Percentiles rank a stretch among this genome's conserved stretches.
Evolutionary conservation across 1,140 invertebrate species (phyloP).

Genomic region (Drosophila varians): DNA sequence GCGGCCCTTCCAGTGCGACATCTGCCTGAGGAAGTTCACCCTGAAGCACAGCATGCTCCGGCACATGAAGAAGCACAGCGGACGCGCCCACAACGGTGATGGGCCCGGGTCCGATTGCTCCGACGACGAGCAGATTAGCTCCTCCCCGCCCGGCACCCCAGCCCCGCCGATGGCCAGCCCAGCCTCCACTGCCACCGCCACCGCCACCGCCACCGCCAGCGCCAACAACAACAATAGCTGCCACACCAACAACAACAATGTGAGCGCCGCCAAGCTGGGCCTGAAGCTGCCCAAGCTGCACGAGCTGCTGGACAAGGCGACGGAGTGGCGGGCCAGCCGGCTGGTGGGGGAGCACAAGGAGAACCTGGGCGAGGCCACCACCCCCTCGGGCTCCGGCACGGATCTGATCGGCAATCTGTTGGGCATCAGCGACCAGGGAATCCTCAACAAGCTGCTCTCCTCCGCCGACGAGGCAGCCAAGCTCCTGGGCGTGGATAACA

Average conservation of each 20-base stretch:
- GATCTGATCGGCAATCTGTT: slow-evolving; percentile 95
- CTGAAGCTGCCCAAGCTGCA: slow-evolving; percentile 66
- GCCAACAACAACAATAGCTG: slow-evolving; percentile 52
- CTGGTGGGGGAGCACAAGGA: slow-evolving; percentile 85
- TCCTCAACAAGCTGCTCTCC: slow-evolving; percentile 93
- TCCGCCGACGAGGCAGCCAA: slow-evolving; percentile 94
- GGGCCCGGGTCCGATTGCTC: slow-evolving; percentile 73
- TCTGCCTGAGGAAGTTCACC: slow-evolving; percentile 92
- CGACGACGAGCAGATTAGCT: slow-evolving; percentile 84
- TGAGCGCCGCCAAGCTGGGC: slow-evolving; percentile 21
- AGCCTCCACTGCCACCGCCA: background rate
- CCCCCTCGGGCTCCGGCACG: slow-evolving; percentile 84
- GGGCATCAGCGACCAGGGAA: slow-evolving; percentile 93
- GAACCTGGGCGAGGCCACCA: slow-evolving; percentile 74
- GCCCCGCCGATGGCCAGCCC: slow-evolving; percentile 10
- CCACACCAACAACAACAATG: slow-evolving; percentile 50
- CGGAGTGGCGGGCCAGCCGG: slow-evolving; percentile 77
- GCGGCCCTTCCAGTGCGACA: slow-evolving; percentile 88
- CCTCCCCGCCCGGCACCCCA: slow-evolving; percentile 41
- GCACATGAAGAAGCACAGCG: slow-evolving; percentile 92
- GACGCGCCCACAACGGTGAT: slow-evolving; percentile 80
- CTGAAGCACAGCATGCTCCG: slow-evolving; percentile 97
- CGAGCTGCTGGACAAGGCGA: slow-evolving; percentile 71
- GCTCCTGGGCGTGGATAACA: slow-evolving; percentile 90
- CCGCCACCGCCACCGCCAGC: background rate